phyloP scores from a whole-genome alignment of 2,797 vertebrate species.

The Muscicapa comitata region DNA sequence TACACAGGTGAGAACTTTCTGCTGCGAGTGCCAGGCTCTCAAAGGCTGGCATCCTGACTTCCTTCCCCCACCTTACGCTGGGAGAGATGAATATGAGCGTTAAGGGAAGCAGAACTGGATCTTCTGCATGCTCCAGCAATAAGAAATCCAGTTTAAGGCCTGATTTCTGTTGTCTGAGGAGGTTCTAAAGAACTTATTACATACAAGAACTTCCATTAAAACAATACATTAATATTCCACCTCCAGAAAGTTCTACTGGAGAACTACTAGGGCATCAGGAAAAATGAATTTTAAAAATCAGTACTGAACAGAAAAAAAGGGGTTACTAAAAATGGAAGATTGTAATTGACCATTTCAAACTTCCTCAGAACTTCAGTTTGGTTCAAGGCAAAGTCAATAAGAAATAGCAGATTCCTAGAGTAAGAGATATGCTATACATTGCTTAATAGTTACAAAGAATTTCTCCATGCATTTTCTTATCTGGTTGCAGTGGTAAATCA shows the following conservation, averaged over 20 bases:
- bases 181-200: neutral
- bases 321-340: neutral
- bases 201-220: neutral
- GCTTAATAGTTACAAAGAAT: neutral
- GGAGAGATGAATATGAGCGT: accelerated
- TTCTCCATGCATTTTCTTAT: neutral
- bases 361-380: neutral
- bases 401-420: neutral
- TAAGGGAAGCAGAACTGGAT: neutral
- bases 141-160: neutral
- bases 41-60: neutral
- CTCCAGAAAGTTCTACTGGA: neutral
- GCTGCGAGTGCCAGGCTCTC: neutral
- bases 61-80: neutral
- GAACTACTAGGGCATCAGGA: neutral
- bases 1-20: neutral
- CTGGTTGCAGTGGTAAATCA: neutral
- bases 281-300: neutral
- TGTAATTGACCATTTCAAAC: neutral
- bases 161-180: neutral
- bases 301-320: neutral
- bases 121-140: neutral
- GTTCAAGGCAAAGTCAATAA: neutral
- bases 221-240: neutral
- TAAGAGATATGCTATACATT: neutral